phyloP scores from a whole-genome alignment of 2,888 invertebrate genomes.

The Chrysina gloriosa region DNA sequence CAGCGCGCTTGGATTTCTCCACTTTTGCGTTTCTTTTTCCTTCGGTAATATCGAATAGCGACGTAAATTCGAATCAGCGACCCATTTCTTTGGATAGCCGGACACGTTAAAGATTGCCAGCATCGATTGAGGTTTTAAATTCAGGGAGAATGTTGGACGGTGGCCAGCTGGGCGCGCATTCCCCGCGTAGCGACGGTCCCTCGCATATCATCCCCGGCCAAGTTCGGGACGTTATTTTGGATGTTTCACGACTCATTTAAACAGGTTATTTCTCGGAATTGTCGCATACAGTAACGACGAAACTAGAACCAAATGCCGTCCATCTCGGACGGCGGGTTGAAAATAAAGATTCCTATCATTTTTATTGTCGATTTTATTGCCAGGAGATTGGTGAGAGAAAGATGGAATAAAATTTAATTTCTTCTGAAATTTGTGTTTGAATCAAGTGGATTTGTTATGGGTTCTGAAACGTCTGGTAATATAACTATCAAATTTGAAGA shows the following conservation, averaged over 20 bases:
- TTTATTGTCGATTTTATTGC: no score
- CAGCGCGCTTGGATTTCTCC: neutral
- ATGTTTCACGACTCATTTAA: conserved; percentile 28
- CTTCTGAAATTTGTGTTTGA: no score
- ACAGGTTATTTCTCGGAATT: conserved; percentile 11
- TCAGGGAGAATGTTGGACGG: conserved; percentile 17
- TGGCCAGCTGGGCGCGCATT: conserved; percentile 6
- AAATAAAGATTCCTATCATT: conserved; percentile 16
- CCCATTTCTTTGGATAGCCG: conserved; percentile 28
- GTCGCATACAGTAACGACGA: neutral
- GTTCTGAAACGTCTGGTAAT: no score
- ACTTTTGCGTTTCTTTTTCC: neutral
- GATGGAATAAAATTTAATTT: no score
- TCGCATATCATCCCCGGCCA: conserved; percentile 11
- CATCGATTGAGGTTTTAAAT: conserved; percentile 7
- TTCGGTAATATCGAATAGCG: conserved; percentile 5
- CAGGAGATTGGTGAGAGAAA: no score
- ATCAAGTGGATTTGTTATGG: no score
- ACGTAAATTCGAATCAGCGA: conserved; percentile 34
- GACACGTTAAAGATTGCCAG: conserved; percentile 29
- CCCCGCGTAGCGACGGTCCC: neutral
- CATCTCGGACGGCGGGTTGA: neutral
- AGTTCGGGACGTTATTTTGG: conserved; percentile 20
- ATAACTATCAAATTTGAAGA: no score
- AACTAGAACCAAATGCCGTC: neutral